Evolutionary conservation across 2,888 invertebrate genomes (phyloP), one percentile per base, ranked within the genome.

Genomic region (Chloroclystis v-ata): DNA sequence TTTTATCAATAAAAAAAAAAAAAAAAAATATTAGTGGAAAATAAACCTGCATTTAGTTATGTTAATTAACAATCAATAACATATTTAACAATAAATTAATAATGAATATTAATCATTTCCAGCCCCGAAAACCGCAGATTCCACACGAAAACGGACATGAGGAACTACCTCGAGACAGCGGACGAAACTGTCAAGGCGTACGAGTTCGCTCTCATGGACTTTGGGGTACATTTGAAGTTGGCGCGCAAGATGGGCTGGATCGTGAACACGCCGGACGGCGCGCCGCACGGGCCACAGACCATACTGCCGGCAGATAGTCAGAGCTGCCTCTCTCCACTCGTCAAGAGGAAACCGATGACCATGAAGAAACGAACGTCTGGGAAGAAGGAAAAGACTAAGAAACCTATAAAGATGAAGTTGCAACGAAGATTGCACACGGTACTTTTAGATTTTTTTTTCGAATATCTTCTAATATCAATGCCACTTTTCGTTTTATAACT

Each of bases 211-310:
- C 64, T 89, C 1, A 56, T 78, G 29, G 89, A 89, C 56, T 89
- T 89, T 37, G 84, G 86, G 1, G 76, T 82, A 0, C 89, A 89
- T 54, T 59, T 87, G 37, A 88, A 88, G 56, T 60, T 85, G 13
- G 66, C 89, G 0, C 64, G 86, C 0, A 74, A 84, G 0, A 75
- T 88, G 67, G 87, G 88, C 10, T 89, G 88, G 87, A 78, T 78
- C 47, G 51, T 63, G 0, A 60, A 52, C 10, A 72, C 75, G 0
- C 64, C 73, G 0, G 75, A 65, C 6, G 77, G 72, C 0, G 48
- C 57, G 0, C 56, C 62, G 0, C 66, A 66, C 1, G 64, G 61
- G 0, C 67, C 69, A 0, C 59, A 67, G 1, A 50, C 60, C 0
- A 61, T 68, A 0, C 47, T 74, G 5, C 67, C 76, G 0, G 52